phyloP scores from a whole-genome alignment of 2,113 vertebrate genomes.

The Cyphomyrus plagiostoma region DNA sequence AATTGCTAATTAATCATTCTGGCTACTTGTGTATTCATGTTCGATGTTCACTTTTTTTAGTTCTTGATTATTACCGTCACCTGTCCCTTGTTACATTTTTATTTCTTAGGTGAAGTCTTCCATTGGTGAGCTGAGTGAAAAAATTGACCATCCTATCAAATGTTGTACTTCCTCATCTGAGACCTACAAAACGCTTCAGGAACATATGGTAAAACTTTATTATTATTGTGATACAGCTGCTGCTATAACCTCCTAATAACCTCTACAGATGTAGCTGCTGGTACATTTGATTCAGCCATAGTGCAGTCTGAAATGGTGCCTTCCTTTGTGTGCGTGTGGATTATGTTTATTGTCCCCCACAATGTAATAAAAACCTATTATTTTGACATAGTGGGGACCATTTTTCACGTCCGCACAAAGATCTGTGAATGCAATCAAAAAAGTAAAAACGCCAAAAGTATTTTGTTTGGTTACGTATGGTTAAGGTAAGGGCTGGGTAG shows the following conservation, averaged over 20 bases:
- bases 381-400: too few species aligned
- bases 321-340: neutral
- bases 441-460: too few species aligned
- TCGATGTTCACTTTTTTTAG: neutral
- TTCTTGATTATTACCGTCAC: neutral
- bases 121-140: constrained; percentile 64
- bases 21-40: neutral
- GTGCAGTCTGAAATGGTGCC: neutral
- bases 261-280: neutral
- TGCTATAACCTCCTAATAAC: neutral
- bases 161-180: constrained; percentile 75
- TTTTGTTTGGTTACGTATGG: too few species aligned
- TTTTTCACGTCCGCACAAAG: too few species aligned
- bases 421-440: too few species aligned
- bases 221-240: neutral
- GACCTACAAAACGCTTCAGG: constrained; percentile 76
- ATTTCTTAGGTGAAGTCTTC: constrained; percentile 62
- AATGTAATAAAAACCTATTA: too few species aligned
- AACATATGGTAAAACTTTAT: constrained; percentile 64
- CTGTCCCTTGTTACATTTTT: neutral
- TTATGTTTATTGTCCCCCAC: too few species aligned
- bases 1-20: neutral
- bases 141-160: constrained; percentile 63
- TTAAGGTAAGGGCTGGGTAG: too few species aligned
- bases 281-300: neutral